Conservation (phyloP, 2,797 vertebrate species). For the Sebastes iracundus region DNA sequence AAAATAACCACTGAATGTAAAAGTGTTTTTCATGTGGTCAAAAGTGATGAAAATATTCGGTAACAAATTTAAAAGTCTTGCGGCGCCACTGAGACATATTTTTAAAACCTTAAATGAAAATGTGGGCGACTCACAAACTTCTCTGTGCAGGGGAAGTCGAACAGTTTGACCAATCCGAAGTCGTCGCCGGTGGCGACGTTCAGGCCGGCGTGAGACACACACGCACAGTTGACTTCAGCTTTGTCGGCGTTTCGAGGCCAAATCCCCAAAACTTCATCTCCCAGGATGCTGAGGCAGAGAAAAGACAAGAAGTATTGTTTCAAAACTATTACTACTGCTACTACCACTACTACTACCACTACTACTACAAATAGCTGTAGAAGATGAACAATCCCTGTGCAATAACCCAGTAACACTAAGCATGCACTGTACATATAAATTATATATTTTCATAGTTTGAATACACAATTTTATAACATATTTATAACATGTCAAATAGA, state of each 20-base stretch:
- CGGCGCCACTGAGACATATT: not conserved
- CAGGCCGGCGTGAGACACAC: conserved; percentile 90
- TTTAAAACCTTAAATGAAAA: too few relatives aligned
- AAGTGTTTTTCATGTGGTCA: not conserved
- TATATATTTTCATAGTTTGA: not conserved
- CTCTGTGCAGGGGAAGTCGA: conserved; percentile 94
- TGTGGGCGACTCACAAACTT: conserved; percentile 88
- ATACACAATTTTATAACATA: too few relatives aligned
- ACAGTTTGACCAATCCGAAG: conserved; percentile 94
- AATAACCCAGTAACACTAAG: not conserved
- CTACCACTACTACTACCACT: too few relatives aligned
- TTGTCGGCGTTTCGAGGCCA: conserved; percentile 95
- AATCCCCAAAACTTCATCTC: conserved; percentile 94
- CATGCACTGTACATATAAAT: not conserved
- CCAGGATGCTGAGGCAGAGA: conserved; percentile 84
- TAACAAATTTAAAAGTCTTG: not conserved
- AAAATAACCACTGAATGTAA: not conserved
- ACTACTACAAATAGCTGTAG: too few relatives aligned
- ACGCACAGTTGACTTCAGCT: conserved; percentile 92
- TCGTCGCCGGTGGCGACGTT: conserved; percentile 94
- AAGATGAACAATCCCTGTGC: not conserved
- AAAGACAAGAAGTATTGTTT: not conserved
- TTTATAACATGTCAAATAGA: too few relatives aligned
- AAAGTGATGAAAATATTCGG: not conserved
- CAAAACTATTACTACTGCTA: not conserved